phyloP scores from a whole-genome alignment of 64 coral and sea anemone species.

The Actinia equina region DNA sequence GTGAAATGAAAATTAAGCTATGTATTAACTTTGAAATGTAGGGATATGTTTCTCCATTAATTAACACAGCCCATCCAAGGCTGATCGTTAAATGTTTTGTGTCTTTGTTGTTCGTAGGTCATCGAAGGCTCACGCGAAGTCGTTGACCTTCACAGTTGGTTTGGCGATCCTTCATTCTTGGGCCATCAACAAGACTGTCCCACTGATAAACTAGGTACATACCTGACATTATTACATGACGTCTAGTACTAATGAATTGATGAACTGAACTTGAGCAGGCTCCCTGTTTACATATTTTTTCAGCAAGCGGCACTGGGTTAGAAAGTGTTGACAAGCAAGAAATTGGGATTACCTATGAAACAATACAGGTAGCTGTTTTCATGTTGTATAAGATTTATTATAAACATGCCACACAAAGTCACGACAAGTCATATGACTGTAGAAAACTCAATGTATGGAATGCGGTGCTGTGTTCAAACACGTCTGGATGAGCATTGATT shows the following conservation, averaged over 20 bases:
- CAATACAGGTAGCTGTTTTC: conserved; percentile 71
- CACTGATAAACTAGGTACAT: conserved; percentile 81
- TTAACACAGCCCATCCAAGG: background rate
- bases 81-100: background rate
- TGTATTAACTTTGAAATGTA: too few species aligned
- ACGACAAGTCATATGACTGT: too few species aligned
- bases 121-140: conserved; percentile 88
- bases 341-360: conserved; percentile 92
- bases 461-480: too few species aligned
- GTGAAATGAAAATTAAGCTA: too few species aligned
- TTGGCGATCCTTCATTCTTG: conserved; percentile 57
- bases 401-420: too few species aligned
- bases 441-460: too few species aligned
- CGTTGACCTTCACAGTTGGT: conserved; percentile 85
- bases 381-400: background rate
- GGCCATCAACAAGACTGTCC: conserved; percentile 62
- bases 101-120: conserved; percentile 49
- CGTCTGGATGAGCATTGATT: too few species aligned
- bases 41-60: too few species aligned
- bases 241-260: background rate
- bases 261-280: background rate
- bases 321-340: conserved; percentile 75
- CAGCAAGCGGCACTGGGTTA: conserved; percentile 69
- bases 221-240: background rate
- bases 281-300: background rate